A percentile compares a stretch with the other conserved stretches of the same genome.
Evolutionary conservation across 1,140 invertebrate genomes (phyloP).

Genomic region (Geopemphigus sp.): DNA sequence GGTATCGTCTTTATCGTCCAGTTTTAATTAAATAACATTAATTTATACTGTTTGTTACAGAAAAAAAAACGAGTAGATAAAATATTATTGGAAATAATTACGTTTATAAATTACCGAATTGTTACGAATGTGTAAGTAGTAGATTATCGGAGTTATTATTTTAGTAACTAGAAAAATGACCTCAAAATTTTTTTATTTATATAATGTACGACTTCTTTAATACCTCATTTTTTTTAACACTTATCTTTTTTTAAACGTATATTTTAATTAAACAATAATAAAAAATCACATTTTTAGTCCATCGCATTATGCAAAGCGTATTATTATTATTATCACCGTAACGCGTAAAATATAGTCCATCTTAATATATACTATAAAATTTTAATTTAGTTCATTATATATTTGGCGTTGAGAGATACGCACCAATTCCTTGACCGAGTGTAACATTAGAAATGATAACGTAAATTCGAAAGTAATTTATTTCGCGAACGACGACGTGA

Average conservation of each 20-base stretch:
- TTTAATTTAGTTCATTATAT: background rate
- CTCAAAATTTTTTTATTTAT: background rate
- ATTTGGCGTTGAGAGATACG: background rate
- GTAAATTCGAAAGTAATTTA: slow-evolving; percentile 22
- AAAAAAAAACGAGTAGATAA: background rate
- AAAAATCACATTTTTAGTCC: no score
- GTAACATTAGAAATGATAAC: background rate
- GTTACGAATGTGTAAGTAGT: no score
- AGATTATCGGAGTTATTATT: background rate
- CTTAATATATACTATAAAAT: background rate
- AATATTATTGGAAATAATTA: background rate
- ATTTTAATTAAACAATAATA: background rate
- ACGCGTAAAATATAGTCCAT: background rate
- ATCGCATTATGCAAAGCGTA: background rate
- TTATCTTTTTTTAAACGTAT: background rate
- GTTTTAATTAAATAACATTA: background rate
- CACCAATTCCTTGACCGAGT: background rate
- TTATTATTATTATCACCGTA: background rate
- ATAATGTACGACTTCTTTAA: background rate
- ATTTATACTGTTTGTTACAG: no score
- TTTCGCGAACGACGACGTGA: background rate
- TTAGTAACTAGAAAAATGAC: background rate
- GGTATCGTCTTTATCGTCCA: background rate
- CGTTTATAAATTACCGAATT: no score
- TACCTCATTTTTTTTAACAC: background rate